A percentile compares a stretch with the other conserved stretches of the same genome.
phyloP scores from a whole-genome alignment of 2,888 invertebrate genomes.

The Tribolium freemani region DNA sequence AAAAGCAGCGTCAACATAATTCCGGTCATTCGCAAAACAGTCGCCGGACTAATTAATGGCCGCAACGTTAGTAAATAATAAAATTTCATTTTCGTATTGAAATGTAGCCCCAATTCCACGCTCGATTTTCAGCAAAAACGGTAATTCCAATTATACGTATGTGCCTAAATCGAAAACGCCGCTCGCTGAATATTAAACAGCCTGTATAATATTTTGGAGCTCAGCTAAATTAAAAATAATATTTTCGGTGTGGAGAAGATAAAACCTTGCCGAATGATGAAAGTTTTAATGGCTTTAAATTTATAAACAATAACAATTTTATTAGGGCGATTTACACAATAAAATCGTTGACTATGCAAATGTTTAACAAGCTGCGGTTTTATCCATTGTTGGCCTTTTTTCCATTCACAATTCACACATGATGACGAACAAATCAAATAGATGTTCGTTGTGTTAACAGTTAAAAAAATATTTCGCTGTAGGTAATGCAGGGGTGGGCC shows the following conservation, averaged over 20 bases:
- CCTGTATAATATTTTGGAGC: neutral
- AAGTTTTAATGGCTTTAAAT: conserved; percentile 14
- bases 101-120: conserved; percentile 21
- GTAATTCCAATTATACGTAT: conserved; percentile 18
- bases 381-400: conserved; percentile 10
- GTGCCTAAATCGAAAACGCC: conserved; percentile 18
- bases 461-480: conserved; percentile 12
- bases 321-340: conserved; percentile 6
- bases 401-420: neutral
- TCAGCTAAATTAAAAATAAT: conserved; percentile 14
- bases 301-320: conserved; percentile 21
- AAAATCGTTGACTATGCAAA: conserved; percentile 23
- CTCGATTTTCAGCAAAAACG: conserved; percentile 31
- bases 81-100: conserved; percentile 33
- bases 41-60: conserved; percentile 8
- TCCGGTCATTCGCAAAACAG: conserved; percentile 3
- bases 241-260: conserved; percentile 3
- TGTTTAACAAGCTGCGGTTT: conserved; percentile 19
- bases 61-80: conserved; percentile 6
- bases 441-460: conserved; percentile 9
- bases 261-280: conserved; percentile 7
- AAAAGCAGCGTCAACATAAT: conserved; percentile 18
- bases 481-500: conserved; percentile 11
- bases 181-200: conserved; percentile 29
- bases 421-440: conserved; percentile 19